Percentiles rank a stretch among this genome's conserved stretches.
phyloP scores from a whole-genome alignment of 2,113 vertebrate genomes.

The Rhynchomys soricoides region DNA sequence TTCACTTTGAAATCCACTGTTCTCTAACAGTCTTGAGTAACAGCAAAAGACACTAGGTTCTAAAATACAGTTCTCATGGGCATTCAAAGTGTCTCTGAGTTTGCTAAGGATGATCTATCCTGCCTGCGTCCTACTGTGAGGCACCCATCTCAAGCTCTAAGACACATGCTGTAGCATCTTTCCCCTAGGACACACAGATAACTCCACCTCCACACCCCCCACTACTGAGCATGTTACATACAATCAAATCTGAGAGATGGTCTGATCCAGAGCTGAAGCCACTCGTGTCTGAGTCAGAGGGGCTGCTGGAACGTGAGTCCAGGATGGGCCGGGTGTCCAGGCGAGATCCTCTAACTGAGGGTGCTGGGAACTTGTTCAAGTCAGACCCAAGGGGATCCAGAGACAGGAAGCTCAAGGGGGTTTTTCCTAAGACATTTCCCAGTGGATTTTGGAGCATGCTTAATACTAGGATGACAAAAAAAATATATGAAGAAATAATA shows the following conservation, averaged over 20 bases:
- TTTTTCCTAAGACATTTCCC: conserved; percentile 90
- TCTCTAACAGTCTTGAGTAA: not conserved
- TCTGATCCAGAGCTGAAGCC: conserved; percentile 99
- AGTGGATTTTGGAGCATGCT: conserved; percentile 93
- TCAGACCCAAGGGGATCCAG: conserved; percentile 91
- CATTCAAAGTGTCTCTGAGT: not conserved
- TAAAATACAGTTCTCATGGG: not conserved
- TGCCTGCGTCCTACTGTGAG: not conserved
- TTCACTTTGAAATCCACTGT: not conserved
- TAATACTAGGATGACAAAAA: conserved; percentile 83
- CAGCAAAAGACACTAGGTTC: not conserved
- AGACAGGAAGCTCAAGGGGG: conserved; percentile 89
- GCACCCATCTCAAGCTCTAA: not conserved
- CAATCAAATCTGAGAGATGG: conserved; percentile 95
- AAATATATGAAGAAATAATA: not conserved
- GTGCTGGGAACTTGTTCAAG: conserved; percentile 93
- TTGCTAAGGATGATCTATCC: not conserved
- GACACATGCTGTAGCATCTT: not conserved
- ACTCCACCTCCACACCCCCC: not conserved
- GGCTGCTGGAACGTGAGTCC: conserved; percentile 97
- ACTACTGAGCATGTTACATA: conserved; percentile 81
- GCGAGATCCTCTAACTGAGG: conserved; percentile 89
- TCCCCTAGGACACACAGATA: not conserved
- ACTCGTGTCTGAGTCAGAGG: conserved; percentile 97
- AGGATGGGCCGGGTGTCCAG: conserved; percentile 93